Percentiles rank a stretch among this genome's conserved stretches.
phyloP scores from a whole-genome alignment of 1,140 invertebrate species.

The Achroia grisella region DNA sequence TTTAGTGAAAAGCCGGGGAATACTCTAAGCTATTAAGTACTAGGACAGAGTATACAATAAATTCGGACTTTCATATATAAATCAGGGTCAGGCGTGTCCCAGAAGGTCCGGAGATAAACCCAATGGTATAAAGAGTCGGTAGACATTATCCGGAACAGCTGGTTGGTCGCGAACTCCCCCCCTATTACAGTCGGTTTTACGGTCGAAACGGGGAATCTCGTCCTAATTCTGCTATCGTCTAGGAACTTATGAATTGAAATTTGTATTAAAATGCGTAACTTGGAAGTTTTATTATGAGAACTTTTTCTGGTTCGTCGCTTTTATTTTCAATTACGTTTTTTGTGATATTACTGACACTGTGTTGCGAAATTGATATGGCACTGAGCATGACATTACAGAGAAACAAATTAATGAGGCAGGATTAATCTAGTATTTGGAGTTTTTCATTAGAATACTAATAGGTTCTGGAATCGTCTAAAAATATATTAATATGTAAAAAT shows the following conservation, averaged over 20 bases:
- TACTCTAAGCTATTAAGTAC: slow-evolving; percentile 45
- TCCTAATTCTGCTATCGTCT: slow-evolving; percentile 15
- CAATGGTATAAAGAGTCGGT: slow-evolving; percentile 26
- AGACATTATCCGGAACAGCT: slow-evolving; percentile 37
- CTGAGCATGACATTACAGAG: no score
- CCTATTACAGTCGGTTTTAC: slow-evolving; percentile 40
- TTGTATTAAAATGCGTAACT: slow-evolving; percentile 1
- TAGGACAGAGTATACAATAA: slow-evolving; percentile 32
- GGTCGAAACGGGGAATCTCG: slow-evolving; percentile 18
- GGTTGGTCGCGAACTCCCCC: slow-evolving; percentile 28
- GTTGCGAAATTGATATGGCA: no score
- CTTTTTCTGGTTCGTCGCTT: no score
- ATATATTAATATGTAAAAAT: no score
- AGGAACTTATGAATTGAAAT: slow-evolving; percentile 35
- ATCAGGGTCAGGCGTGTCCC: slow-evolving; percentile 41
- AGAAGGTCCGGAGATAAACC: slow-evolving; percentile 42
- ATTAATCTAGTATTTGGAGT: no score
- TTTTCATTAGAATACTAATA: no score
- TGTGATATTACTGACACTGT: no score
- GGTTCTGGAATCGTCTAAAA: no score
- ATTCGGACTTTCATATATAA: slow-evolving; percentile 49
- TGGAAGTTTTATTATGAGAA: no score
- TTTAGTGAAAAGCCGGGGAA: slow-evolving; percentile 33
- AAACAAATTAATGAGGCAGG: no score
- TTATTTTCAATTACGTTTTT: no score